These are phyloP conservation scores for Formica exsecta DNA, from an alignment of 1,140 invertebrate species.

Conservation along the genomic window DNA sequence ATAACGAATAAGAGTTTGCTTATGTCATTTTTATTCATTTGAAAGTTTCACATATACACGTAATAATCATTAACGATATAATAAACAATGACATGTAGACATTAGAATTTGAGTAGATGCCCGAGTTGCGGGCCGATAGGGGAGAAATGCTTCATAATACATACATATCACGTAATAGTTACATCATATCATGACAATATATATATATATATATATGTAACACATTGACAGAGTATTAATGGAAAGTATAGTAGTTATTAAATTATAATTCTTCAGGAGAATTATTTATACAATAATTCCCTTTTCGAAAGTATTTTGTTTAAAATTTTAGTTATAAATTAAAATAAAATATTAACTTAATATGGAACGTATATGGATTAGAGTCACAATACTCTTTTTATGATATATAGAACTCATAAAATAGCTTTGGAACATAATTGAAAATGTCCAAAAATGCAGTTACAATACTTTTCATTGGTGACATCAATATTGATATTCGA, in stretches of 20 bases:
- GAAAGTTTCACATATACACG: slow-evolving; percentile 76
- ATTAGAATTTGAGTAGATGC: slow-evolving; percentile 72
- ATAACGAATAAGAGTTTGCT: slow-evolving; percentile 33
- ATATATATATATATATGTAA: slow-evolving; percentile 38
- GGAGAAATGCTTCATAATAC: slow-evolving; percentile 72
- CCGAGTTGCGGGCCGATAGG: slow-evolving; percentile 61
- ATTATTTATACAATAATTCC: slow-evolving; percentile 16
- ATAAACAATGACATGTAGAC: slow-evolving; percentile 77
- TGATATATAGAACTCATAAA: not conserved
- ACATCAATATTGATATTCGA: not conserved
- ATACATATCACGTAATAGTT: slow-evolving; percentile 73
- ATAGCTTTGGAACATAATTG: not conserved
- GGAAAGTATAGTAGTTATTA: slow-evolving; percentile 15
- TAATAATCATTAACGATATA: slow-evolving; percentile 75
- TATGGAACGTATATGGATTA: slow-evolving; percentile 42
- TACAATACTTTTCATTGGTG: slow-evolving; percentile 15
- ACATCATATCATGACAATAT: slow-evolving; percentile 65
- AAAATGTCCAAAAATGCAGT: slow-evolving; percentile 1
- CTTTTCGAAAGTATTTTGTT: not conserved
- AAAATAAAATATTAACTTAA: slow-evolving; percentile 18
- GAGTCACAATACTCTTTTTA: not conserved
- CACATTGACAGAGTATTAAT: slow-evolving; percentile 5
- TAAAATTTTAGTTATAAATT: not conserved
- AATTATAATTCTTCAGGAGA: not conserved
- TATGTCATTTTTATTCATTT: slow-evolving; percentile 74